phyloP scores from a whole-genome alignment of 1,140 invertebrate species.

The Sitobion miscanthi region DNA sequence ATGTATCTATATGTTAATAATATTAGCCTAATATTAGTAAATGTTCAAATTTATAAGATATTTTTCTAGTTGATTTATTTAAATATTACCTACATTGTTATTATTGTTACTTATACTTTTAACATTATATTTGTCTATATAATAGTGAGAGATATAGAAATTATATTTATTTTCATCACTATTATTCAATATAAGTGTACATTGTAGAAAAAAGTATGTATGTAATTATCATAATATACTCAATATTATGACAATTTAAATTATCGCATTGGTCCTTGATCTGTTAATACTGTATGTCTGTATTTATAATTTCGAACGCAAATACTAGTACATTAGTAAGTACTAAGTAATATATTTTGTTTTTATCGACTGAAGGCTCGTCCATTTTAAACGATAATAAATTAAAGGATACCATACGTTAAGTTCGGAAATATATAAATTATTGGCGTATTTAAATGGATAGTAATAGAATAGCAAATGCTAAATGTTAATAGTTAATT shows the following conservation, averaged over 20 bases:
- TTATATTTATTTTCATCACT: neutral
- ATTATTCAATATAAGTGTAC: neutral
- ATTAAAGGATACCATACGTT: neutral
- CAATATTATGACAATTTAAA: neutral
- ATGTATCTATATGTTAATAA: neutral
- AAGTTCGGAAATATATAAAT: neutral
- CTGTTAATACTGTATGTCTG: neutral
- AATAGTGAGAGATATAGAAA: neutral
- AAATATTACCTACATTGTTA: neutral
- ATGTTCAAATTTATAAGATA: neutral
- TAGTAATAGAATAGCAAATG: neutral
- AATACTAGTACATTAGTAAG: too few relatives aligned
- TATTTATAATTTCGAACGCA: neutral
- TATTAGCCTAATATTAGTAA: neutral
- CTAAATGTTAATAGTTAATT: neutral
- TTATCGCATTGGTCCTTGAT: neutral
- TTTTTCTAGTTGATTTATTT: neutral
- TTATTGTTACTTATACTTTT: neutral
- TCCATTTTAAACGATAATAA: neutral
- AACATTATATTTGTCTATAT: neutral
- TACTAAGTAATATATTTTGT: neutral
- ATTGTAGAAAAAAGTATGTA: neutral
- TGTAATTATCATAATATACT: neutral
- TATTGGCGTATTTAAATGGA: neutral
- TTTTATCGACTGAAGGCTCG: neutral